phyloP scores from a whole-genome alignment of 2,888 invertebrate genomes.

The Empis stercorea region DNA sequence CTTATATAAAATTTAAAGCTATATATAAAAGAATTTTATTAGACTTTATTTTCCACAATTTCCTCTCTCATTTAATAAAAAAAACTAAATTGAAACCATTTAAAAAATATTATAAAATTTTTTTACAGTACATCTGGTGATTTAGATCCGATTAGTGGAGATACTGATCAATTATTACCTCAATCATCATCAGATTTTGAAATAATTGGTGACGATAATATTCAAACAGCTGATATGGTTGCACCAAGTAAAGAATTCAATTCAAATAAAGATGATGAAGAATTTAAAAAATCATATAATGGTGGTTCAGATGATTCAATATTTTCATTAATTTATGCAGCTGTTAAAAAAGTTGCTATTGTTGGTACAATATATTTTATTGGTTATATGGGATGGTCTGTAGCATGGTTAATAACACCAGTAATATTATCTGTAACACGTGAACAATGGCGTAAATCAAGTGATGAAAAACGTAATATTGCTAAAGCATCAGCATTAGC shows the following conservation, averaged over 20 bases:
- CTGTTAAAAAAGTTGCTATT: constrained; percentile 55
- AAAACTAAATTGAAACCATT: too few relatives aligned
- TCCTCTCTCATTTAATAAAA: too few relatives aligned
- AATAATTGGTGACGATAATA: too few relatives aligned
- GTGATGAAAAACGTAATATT: constrained; percentile 55
- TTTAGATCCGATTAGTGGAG: too few relatives aligned
- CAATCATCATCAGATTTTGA: too few relatives aligned
- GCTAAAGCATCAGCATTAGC: constrained; percentile 65
- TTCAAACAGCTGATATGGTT: constrained; percentile 2
- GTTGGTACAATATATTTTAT: constrained; percentile 65
- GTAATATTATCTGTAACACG: constrained; percentile 66
- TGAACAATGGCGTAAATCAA: constrained; percentile 65
- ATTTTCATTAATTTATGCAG: constrained; percentile 45
- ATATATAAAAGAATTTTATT: too few relatives aligned
- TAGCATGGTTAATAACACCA: constrained; percentile 72
- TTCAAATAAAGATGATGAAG: constrained; percentile 1
- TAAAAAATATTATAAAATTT: too few relatives aligned
- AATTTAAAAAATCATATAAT: constrained; percentile 3
- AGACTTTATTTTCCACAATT: too few relatives aligned
- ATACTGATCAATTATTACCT: too few relatives aligned
- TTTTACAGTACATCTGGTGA: too few relatives aligned
- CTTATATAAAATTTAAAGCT: too few relatives aligned
- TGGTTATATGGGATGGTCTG: constrained; percentile 68
- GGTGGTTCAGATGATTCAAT: constrained; percentile 34
- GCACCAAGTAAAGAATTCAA: constrained; percentile 8